These are phyloP conservation scores for Barbus barbus DNA, from an alignment of 2,113 vertebrate genomes.

Conservation along the genomic window DNA sequence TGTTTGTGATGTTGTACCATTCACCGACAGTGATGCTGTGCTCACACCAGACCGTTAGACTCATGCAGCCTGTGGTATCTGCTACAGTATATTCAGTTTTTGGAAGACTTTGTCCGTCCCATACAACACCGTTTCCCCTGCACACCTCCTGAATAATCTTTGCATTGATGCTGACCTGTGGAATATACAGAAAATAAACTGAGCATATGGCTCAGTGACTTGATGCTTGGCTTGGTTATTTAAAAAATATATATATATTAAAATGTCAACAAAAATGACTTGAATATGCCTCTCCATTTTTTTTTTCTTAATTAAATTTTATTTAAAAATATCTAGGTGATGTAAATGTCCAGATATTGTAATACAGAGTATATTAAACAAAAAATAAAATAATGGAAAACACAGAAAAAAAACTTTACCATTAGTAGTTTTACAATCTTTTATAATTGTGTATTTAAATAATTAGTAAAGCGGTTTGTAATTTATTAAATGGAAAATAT, in stretches of 20 bases:
- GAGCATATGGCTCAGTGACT: not conserved
- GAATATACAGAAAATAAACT: not conserved
- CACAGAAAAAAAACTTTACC: not conserved
- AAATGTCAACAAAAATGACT: not conserved
- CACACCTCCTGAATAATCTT: slow-evolving; percentile 1
- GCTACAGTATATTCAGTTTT: not conserved
- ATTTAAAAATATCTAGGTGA: too few species aligned
- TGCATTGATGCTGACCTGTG: not conserved
- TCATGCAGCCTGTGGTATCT: not conserved
- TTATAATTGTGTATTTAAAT: not conserved
- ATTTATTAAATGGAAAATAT: not conserved
- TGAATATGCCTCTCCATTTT: not conserved
- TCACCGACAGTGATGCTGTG: not conserved
- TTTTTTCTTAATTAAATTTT: not conserved
- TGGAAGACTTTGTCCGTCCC: not conserved
- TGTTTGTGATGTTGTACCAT: slow-evolving; percentile 7
- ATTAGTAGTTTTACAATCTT: not conserved
- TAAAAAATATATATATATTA: not conserved
- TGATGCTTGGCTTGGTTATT: not conserved
- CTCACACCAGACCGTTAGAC: not conserved
- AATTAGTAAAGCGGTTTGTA: not conserved
- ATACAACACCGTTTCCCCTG: not conserved
- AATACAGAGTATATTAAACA: not conserved
- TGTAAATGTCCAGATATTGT: not conserved
- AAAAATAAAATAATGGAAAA: not conserved